Conservation (phyloP, 2,888 invertebrate species). For the Dynastes maya region DNA sequence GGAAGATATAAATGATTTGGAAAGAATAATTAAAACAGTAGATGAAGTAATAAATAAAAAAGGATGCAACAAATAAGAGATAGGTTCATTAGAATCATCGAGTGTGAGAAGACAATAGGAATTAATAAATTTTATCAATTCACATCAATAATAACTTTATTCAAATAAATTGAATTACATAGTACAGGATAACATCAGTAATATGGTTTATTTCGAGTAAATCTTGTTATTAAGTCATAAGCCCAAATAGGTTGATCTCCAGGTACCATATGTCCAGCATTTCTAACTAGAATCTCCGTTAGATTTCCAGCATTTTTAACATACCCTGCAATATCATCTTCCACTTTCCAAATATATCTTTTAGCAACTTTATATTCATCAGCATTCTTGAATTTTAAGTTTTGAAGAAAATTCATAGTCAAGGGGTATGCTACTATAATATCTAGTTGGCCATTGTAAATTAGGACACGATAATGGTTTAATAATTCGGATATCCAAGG, state of each 20-base stretch:
- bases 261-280: constrained; percentile 89
- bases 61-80: too few species aligned
- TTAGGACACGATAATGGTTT: constrained; percentile 80
- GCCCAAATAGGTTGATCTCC: constrained; percentile 86
- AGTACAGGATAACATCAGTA: constrained; percentile 49
- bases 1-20: too few species aligned
- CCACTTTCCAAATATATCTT: constrained; percentile 81
- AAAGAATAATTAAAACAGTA: too few species aligned
- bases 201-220: constrained; percentile 71
- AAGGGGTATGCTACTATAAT: constrained; percentile 92
- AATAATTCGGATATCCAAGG: constrained; percentile 81
- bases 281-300: constrained; percentile 82
- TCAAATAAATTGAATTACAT: too few species aligned
- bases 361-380: constrained; percentile 78
- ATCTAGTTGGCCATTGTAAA: constrained; percentile 94
- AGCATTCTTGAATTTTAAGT: constrained; percentile 80
- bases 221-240: constrained; percentile 80
- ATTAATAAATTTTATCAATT: too few species aligned
- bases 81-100: too few species aligned
- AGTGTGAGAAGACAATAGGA: too few species aligned
- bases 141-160: too few species aligned
- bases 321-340: constrained; percentile 82
- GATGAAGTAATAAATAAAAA: too few species aligned
- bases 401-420: constrained; percentile 84
- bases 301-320: constrained; percentile 81